Evolutionary conservation across 2,797 vertebrate species (phyloP), one percentile per base, ranked within the genome.

Genomic region (Typhlichthys eigenmanni): DNA sequence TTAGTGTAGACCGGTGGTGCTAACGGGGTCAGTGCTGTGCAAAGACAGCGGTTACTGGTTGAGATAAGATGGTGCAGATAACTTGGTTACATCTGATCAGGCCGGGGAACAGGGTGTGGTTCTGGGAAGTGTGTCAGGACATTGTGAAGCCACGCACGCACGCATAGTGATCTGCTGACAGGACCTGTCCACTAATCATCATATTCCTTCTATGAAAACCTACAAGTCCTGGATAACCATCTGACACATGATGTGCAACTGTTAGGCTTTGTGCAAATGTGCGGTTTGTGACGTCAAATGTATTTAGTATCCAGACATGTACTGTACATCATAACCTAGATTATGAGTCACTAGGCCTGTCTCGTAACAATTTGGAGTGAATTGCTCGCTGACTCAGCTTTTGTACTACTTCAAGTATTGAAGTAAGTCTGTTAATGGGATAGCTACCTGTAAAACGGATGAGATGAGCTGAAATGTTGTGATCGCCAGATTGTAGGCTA

Each of bases 11-110:
- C 24, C 24, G 3, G 24, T 24, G 24, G 24, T 8, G 34, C 6
- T 8, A 38, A 38, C 34, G 1, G 34, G 34, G 6, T 38, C 34
- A 38, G 34, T 38, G 8, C 34, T 38, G 5, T 3, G 24, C 24
- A 3, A 24, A 3, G 24, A 24, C 24, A 66, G 60, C 60, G 58
- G 74, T 71, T 61, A 78, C 59, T 62, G 61, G 69, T 71, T 43
- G 58, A 71, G 63, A 59, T 80, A 64, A 78, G 59, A 74, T 69
- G 60, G 60, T 65, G 47, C 16, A 60, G 46, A 57, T 72, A 73
- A 81, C 72, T 73, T 56, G 68, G 63, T 81, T 78, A 66, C 8
- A 50, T 5, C 48, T 69, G 38, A 64, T 71, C 47, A 57, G 66
- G 5, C 17, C 47, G n/a, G 53, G 14, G 13, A 63, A 11, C 4